Evolutionary conservation across 2,797 vertebrate genomes (phyloP), one percentile per base, ranked within the genome.

Genomic region (Cottoperca gobio): DNA sequence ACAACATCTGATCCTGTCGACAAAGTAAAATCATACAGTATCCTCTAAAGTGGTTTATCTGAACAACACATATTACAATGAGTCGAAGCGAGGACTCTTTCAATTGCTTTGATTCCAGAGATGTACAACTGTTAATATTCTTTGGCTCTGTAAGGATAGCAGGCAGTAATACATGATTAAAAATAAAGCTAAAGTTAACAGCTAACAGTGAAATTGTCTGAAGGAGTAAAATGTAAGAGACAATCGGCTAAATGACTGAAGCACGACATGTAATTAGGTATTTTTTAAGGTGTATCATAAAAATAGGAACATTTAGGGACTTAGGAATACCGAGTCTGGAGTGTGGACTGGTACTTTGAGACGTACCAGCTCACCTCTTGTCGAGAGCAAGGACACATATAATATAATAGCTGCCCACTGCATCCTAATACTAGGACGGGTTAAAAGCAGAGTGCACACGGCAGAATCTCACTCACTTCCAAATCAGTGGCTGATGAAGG

Each of bases 381-480:
- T n/a, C n/a, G n/a, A n/a, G n/a, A n/a, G n/a, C n/a, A n/a, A n/a
- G n/a, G n/a, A n/a, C n/a, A n/a, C n/a, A n/a, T n/a, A n/a, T n/a
- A n/a, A n/a, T n/a, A n/a, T n/a, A n/a, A n/a, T n/a, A n/a, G n/a
- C n/a, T n/a, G n/a, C n/a, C n/a, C n/a, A n/a, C n/a, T n/a, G n/a
- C n/a, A n/a, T n/a, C n/a, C n/a, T n/a, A n/a, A n/a, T n/a, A n/a
- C n/a, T n/a, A n/a, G n/a, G n/a, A n/a, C n/a, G n/a, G n/a, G n/a
- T n/a, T n/a, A n/a, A n/a, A n/a, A n/a, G n/a, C n/a, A n/a, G n/a
- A n/a, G n/a, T n/a, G n/a, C n/a, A n/a, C n/a, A 82, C 65, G 58
- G 86, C 86, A 70, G 66, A 76, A 79, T n/a, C n/a, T n/a, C n/a
- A n/a, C 80, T 93, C 91, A 92, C 85, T 92, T 91, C 90, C 81